Evolutionary conservation across 2,113 vertebrate genomes (phyloP).

Genomic region (Sciurus niger): DNA sequence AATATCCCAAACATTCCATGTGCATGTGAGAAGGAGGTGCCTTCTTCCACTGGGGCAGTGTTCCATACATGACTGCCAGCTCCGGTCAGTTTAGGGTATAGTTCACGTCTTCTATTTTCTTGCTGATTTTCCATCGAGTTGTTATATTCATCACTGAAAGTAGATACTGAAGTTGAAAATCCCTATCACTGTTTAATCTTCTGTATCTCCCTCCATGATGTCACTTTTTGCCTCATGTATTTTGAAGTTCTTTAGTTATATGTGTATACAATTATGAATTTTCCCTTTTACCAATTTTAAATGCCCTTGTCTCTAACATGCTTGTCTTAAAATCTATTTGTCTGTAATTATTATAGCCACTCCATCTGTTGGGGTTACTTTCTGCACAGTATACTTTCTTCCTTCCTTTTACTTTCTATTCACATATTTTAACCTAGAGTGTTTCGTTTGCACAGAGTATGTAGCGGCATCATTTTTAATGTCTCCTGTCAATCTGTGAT

Average conservation of each 20-base stretch:
- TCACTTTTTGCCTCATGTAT: not conserved
- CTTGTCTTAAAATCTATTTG: not conserved
- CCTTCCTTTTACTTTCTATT: not conserved
- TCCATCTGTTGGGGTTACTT: not conserved
- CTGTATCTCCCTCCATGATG: not conserved
- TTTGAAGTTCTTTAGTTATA: not conserved
- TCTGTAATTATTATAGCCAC: not conserved
- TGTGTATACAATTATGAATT: not conserved
- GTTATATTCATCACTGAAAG: too few species aligned
- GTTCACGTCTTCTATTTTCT: not conserved
- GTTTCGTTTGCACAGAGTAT: not conserved
- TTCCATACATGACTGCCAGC: too few species aligned
- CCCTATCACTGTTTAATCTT: not conserved
- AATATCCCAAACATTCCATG: too few species aligned
- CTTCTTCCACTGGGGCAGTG: not conserved
- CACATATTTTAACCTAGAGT: not conserved
- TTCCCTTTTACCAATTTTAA: not conserved
- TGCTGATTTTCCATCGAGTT: not conserved
- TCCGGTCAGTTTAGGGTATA: not conserved
- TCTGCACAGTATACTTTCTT: not conserved
- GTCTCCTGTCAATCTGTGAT: not conserved
- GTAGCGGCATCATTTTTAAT: not conserved
- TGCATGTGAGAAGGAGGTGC: too few species aligned
- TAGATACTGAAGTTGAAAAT: not conserved
- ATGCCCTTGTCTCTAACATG: not conserved